phyloP scores from a whole-genome alignment of 1,140 invertebrate genomes.

The Ganaspis sp. region DNA sequence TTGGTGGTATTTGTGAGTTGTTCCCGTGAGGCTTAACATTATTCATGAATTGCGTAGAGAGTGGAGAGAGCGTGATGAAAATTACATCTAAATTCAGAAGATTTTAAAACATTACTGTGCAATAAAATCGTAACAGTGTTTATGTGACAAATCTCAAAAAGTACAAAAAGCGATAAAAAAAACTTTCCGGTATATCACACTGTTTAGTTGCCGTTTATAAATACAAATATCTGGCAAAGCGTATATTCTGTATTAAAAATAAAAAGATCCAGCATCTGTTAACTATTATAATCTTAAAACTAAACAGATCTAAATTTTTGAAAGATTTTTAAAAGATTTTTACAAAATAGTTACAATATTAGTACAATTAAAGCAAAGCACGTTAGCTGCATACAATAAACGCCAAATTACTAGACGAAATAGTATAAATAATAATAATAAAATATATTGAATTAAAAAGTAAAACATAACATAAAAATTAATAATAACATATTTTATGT shows the following conservation, averaged over 20 bases:
- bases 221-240: conserved; percentile 4
- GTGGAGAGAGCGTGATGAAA: neutral
- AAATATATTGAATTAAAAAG: too few relatives aligned
- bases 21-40: neutral
- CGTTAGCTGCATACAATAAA: too few relatives aligned
- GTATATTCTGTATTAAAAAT: conserved; percentile 22
- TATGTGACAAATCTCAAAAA: neutral
- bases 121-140: neutral
- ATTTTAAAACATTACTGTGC: neutral
- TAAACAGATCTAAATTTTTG: neutral
- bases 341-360: too few relatives aligned
- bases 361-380: too few relatives aligned
- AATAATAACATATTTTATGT: too few relatives aligned
- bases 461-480: too few relatives aligned
- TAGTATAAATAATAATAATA: too few relatives aligned
- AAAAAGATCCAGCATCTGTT: neutral
- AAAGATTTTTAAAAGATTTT: too few relatives aligned
- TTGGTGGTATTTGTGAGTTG: neutral
- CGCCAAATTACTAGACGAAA: too few relatives aligned
- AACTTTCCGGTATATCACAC: conserved; percentile 28
- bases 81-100: neutral
- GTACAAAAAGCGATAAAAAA: conserved; percentile 18
- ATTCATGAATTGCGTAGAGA: neutral
- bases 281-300: neutral
- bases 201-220: conserved; percentile 19